Evolutionary conservation across 2,888 invertebrate species (phyloP), one percentile per base, ranked within the genome.

Genomic region (Seira sanloemensis): DNA sequence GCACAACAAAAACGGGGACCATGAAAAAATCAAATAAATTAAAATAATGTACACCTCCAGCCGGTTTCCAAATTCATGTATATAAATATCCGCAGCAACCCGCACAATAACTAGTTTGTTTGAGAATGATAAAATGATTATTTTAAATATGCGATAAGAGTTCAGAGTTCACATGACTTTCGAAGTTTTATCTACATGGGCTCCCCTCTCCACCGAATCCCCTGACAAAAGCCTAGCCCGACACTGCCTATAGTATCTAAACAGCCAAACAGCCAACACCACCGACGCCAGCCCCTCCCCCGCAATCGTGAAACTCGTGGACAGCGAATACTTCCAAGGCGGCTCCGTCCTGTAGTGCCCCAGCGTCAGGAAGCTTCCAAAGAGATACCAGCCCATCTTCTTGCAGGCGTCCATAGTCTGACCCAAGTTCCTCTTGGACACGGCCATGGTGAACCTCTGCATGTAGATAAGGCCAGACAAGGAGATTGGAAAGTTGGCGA

Each of bases 331-430:
- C 1, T 73, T 74, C 73, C 84, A 76, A n/a, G 86, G 86, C 1
- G 86, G 86, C 27, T 87, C 79, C 0, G 79, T 84, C 46, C 81
- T 24, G 37, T 87, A 87, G 71, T 87, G 87, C 12, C 84, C 84
- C 1, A 87, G 27, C 5, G 87, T 87, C n/a, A 87, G 69, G 12
- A 84, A 65, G n/a, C 82, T 82, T 25, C 84, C 86, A 68, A 84
- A 65, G 1, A 87, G 71, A 19, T 87, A 87, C 69, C 79, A 83
- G 0, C 25, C 19, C 65, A 85, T 73, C 66, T 76, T 67, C 68
- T 84, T 85, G 76, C 85, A 82, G 16, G 80, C 68, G 4, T 26
- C 58, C 4, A 26, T 24, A 19, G 65, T 25, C 18, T 72, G 54
- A 5, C 26, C 9, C 21, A 54, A 21, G 26, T 85, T 72, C 37